phyloP scores from a whole-genome alignment of 2,888 invertebrate genomes.

The Tribolium freemani region DNA sequence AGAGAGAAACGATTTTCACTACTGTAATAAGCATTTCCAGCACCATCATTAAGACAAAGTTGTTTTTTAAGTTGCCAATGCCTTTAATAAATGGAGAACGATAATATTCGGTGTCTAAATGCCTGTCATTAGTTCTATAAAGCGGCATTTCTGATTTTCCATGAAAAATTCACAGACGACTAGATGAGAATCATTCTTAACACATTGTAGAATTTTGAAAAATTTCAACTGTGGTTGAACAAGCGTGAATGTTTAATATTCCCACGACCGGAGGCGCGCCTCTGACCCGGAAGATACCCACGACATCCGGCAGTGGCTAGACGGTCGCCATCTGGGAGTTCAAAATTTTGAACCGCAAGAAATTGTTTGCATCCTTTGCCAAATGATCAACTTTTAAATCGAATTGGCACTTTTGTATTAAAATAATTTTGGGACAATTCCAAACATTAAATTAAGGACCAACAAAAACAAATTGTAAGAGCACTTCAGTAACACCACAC shows the following conservation, averaged over 20 bases:
- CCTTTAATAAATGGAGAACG: too few species aligned
- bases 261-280: slow-evolving; percentile 46
- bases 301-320: slow-evolving; percentile 47
- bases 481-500: neutral
- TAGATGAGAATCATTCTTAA: too few species aligned
- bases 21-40: too few species aligned
- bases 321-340: slow-evolving; percentile 28
- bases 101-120: too few species aligned
- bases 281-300: slow-evolving; percentile 47
- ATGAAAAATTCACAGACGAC: too few species aligned
- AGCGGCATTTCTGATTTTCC: too few species aligned
- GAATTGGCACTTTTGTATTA: neutral
- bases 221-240: neutral
- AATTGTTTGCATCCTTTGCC: neutral
- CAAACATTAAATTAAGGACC: neutral
- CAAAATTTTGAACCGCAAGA: neutral
- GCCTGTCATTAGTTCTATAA: too few species aligned
- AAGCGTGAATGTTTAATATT: slow-evolving; percentile 36
- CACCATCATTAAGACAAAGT: too few species aligned
- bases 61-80: too few species aligned
- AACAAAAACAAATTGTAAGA: neutral
- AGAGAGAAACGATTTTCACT: too few species aligned
- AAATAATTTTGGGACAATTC: neutral
- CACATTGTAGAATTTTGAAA: too few species aligned
- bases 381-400: neutral